Evolutionary conservation across 2,113 vertebrate genomes (phyloP).

Genomic region (Spea multiplicata): DNA sequence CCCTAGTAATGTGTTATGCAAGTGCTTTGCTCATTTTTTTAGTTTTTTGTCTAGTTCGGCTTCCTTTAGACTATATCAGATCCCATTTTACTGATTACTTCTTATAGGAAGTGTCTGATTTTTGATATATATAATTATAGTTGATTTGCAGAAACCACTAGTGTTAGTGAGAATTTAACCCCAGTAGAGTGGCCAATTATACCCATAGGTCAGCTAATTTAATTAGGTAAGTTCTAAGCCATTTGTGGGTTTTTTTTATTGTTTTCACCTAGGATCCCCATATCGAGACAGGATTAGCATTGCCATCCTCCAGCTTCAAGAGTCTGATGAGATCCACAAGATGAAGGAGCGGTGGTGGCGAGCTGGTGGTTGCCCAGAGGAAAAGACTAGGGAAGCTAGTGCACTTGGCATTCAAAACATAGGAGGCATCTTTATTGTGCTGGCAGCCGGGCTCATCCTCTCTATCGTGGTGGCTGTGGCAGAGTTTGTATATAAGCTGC

Average conservation of each 20-base stretch:
- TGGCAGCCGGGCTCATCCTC: slow-evolving; percentile 90
- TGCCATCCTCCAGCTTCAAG: slow-evolving; percentile 92
- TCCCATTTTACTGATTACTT: too few species aligned
- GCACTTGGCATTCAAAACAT: slow-evolving; percentile 95
- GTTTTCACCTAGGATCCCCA: slow-evolving; percentile 78
- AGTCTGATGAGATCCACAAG: slow-evolving; percentile 92
- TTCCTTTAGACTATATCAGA: too few species aligned
- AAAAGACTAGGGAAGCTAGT: slow-evolving; percentile 87
- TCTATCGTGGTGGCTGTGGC: slow-evolving; percentile 93
- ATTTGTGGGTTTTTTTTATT: not conserved
- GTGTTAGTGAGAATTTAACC: too few species aligned
- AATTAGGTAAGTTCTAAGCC: too few species aligned
- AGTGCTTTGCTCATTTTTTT: too few species aligned
- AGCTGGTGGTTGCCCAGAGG: slow-evolving; percentile 85
- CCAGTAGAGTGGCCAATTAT: too few species aligned
- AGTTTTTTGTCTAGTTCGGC: too few species aligned
- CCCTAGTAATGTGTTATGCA: too few species aligned
- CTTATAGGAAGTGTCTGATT: too few species aligned
- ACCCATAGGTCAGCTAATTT: too few species aligned
- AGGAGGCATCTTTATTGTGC: slow-evolving; percentile 93
- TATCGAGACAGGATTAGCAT: slow-evolving; percentile 98
- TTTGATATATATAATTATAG: too few species aligned
- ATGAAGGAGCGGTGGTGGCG: slow-evolving; percentile 99
- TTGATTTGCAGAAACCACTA: too few species aligned
- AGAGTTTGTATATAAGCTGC: slow-evolving; percentile 95